phyloP scores from a whole-genome alignment of 2,888 invertebrate genomes.

The Catotricha subobsoleta region DNA sequence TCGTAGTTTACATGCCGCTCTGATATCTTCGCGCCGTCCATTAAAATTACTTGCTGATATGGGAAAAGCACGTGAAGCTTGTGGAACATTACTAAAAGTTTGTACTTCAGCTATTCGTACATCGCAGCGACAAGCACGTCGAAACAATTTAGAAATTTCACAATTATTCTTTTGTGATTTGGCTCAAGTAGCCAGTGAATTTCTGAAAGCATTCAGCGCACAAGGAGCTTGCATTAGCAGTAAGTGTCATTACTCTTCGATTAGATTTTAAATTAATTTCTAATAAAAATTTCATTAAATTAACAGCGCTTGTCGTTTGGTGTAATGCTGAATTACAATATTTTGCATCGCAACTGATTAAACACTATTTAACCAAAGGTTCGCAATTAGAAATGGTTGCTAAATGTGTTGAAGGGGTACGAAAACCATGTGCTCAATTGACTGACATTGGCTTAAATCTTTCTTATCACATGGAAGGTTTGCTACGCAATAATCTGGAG shows the following conservation, averaged over 20 bases:
- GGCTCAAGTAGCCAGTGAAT: slow-evolving; percentile 51
- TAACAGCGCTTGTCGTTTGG: slow-evolving; percentile 73
- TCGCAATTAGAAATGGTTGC: slow-evolving; percentile 66
- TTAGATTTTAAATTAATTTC: neutral
- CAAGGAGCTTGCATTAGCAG: slow-evolving; percentile 55
- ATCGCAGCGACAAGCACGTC: slow-evolving; percentile 26
- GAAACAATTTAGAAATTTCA: slow-evolving; percentile 31
- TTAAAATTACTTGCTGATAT: slow-evolving; percentile 50
- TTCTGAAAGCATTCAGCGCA: slow-evolving; percentile 63
- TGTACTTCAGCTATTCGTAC: slow-evolving; percentile 25
- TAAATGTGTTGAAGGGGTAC: slow-evolving; percentile 67
- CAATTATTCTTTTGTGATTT: slow-evolving; percentile 51
- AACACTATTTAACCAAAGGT: slow-evolving; percentile 81
- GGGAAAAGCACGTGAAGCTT: slow-evolving; percentile 29
- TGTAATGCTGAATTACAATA: slow-evolving; percentile 65
- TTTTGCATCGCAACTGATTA: slow-evolving; percentile 62
- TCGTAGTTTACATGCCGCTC: slow-evolving; percentile 75
- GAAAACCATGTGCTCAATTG: slow-evolving; percentile 33
- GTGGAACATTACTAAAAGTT: slow-evolving; percentile 24
- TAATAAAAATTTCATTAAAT: slow-evolving; percentile 4
- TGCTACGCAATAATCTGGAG: slow-evolving; percentile 48
- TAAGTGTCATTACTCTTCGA: slow-evolving; percentile 21
- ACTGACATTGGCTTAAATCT: slow-evolving; percentile 71
- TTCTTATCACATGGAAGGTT: slow-evolving; percentile 75
- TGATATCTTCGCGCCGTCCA: slow-evolving; percentile 68